Evolutionary conservation across 2,888 invertebrate species (phyloP).

Genomic region (Lasioglossum pauxillum): DNA sequence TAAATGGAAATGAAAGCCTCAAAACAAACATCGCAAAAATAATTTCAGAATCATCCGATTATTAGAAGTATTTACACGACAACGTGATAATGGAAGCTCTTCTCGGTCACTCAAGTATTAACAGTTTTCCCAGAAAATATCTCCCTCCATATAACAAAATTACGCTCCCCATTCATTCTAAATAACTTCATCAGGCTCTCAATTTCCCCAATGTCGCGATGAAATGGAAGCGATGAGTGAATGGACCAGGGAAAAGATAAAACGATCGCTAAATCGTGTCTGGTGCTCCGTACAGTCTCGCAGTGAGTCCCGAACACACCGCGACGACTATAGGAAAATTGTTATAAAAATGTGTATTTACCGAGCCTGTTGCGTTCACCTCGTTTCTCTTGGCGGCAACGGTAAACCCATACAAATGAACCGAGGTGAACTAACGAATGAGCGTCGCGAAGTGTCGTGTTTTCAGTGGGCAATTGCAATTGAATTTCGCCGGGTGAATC

Average conservation of each 20-base stretch:
- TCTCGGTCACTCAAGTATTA: background rate
- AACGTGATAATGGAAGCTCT: background rate
- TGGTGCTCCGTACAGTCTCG: background rate
- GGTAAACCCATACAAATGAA: background rate
- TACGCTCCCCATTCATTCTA: background rate
- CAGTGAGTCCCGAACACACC: background rate
- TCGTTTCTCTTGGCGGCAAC: background rate
- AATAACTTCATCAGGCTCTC: background rate
- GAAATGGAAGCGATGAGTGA: background rate
- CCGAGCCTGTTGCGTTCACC: background rate
- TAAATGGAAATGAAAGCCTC: background rate
- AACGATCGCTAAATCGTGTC: background rate
- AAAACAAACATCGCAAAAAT: background rate
- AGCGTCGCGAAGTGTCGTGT: background rate
- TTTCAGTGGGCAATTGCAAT: slow-evolving; percentile 39
- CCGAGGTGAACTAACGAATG: background rate
- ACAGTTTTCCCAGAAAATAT: background rate
- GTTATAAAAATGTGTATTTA: background rate
- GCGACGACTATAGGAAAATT: background rate
- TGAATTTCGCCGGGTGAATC: slow-evolving; percentile 33
- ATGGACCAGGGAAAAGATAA: background rate
- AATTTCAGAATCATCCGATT: background rate
- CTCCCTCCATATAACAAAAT: background rate
- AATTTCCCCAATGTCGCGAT: background rate
- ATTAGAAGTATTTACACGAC: background rate